phyloP scores from a whole-genome alignment of 1,140 invertebrate species.

The Diorhabda elongata region DNA sequence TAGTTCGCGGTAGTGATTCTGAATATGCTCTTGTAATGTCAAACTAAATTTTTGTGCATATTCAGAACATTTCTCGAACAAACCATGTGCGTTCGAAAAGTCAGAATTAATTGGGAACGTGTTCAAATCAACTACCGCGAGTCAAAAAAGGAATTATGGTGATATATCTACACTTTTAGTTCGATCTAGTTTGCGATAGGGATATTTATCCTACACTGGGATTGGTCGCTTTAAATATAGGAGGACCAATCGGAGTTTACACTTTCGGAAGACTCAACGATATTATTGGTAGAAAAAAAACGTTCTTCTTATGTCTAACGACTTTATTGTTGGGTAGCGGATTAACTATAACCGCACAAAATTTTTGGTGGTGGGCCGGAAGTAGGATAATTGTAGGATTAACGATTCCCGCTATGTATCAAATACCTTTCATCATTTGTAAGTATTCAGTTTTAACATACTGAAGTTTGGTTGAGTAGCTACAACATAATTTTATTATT shows the following conservation, averaged over 20 bases:
- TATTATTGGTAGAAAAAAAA: constrained; percentile 72
- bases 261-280: constrained; percentile 80
- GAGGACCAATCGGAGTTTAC: constrained; percentile 81
- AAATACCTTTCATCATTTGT: constrained; percentile 94
- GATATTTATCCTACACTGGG: constrained; percentile 82
- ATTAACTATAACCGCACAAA: constrained; percentile 66
- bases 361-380: constrained; percentile 78
- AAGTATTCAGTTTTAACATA: constrained; percentile 46
- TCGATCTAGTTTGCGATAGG: constrained; percentile 78
- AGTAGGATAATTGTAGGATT: constrained; percentile 76
- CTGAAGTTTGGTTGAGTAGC: too few species aligned
- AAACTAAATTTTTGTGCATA: too few species aligned
- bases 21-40: too few species aligned
- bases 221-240: constrained; percentile 74
- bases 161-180: constrained; percentile 55
- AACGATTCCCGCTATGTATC: constrained; percentile 88
- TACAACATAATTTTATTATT: too few species aligned
- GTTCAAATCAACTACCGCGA: too few species aligned
- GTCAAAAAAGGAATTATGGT: too few species aligned
- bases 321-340: constrained; percentile 73
- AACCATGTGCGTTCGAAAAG: too few species aligned
- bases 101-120: too few species aligned
- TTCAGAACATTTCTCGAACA: too few species aligned
- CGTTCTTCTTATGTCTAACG: constrained; percentile 77
- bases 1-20: too few species aligned